Conservation (phyloP, 2,888 invertebrate genomes). For the Thyatira batis region DNA sequence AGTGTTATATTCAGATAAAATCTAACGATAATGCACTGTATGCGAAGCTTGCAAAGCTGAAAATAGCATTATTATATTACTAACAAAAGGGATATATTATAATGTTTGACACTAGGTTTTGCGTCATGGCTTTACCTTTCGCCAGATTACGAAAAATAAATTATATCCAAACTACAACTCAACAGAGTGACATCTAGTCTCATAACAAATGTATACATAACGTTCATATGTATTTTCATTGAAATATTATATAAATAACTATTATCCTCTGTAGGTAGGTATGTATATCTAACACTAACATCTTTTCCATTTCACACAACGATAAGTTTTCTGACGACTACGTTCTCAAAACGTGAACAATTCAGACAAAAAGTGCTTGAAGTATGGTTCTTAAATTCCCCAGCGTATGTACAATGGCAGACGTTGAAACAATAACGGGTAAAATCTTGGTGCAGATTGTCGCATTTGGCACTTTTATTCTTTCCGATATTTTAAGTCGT, state of each 20-base stretch:
- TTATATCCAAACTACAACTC: no score
- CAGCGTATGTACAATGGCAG: slow-evolving; percentile 37
- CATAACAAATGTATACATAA: no score
- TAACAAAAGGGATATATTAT: neutral
- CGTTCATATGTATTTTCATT: no score
- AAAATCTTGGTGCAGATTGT: slow-evolving; percentile 43
- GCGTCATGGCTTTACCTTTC: neutral
- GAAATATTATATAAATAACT: no score
- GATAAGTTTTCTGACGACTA: neutral
- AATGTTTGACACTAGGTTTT: neutral
- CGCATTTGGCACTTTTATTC: slow-evolving; percentile 33
- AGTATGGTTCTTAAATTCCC: slow-evolving; percentile 35
- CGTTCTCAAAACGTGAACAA: slow-evolving; percentile 12
- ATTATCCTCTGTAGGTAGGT: no score
- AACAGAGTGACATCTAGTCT: no score
- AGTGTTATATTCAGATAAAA: neutral
- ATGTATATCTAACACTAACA: no score
- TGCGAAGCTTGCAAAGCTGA: neutral
- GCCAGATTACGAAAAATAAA: no score
- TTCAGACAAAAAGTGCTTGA: slow-evolving; percentile 32
- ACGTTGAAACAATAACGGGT: slow-evolving; percentile 53
- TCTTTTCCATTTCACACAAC: neutral
- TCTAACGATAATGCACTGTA: neutral
- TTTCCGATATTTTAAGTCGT: slow-evolving; percentile 22
- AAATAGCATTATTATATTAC: neutral